These are phyloP conservation scores for Cloeon dipterum DNA, from an alignment of 2,888 invertebrate genomes.

Conservation along the genomic window DNA sequence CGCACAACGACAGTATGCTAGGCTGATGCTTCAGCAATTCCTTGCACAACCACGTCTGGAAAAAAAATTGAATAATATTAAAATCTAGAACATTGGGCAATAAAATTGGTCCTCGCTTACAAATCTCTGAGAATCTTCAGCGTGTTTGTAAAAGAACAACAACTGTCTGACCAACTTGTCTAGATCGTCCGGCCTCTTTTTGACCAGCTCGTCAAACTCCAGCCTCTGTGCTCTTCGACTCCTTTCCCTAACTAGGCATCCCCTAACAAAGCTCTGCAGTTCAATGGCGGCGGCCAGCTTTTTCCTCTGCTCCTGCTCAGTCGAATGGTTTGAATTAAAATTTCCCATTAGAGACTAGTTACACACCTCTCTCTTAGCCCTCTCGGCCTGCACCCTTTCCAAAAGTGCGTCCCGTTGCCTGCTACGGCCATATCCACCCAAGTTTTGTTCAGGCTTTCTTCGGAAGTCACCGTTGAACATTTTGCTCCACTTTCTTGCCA, in stretches of 20 bases:
- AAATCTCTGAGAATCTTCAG: constrained; percentile 39
- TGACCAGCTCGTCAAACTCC: constrained; percentile 40
- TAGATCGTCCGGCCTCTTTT: constrained; percentile 19
- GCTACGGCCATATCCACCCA: constrained; percentile 63
- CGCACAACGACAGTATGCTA: too few relatives aligned
- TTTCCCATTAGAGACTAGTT: too few relatives aligned
- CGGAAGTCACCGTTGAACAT: constrained; percentile 82
- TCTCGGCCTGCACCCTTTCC: constrained; percentile 60
- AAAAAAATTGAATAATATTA: constrained; percentile 6
- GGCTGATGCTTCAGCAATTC: not conserved
- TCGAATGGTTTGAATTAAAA: not conserved
- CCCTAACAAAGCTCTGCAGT: constrained; percentile 59
- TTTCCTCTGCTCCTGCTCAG: constrained; percentile 37
- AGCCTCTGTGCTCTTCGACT: constrained; percentile 39
- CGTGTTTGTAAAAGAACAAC: constrained; percentile 51
- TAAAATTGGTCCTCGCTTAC: constrained; percentile 21
- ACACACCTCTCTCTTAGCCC: constrained; percentile 60
- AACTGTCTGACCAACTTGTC: constrained; percentile 36
- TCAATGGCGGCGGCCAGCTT: constrained; percentile 52
- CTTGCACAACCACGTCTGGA: constrained; percentile 7
- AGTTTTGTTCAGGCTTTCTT: constrained; percentile 66
- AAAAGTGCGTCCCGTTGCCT: constrained; percentile 47
- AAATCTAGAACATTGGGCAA: not conserved
- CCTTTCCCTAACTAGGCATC: constrained; percentile 44
- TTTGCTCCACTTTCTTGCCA: too few relatives aligned